A percentile compares a stretch with the other conserved stretches of the same genome.
Conservation (phyloP, 2,797 vertebrate genomes). For the Heteromormyrus szaboi region DNA sequence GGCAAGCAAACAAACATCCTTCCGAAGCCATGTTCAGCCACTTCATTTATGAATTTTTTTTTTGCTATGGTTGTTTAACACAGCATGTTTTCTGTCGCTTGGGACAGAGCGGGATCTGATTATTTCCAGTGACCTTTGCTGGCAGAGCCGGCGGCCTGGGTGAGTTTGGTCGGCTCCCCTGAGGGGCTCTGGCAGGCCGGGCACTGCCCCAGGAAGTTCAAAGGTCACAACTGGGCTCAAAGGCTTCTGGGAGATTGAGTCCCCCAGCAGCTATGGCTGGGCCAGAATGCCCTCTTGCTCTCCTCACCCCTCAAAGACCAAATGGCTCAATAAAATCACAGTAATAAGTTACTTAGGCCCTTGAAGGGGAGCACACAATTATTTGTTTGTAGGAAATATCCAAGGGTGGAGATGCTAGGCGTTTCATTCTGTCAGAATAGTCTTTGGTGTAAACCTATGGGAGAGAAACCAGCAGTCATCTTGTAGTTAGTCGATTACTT, state of each 20-base stretch:
- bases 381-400: neutral
- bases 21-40: neutral
- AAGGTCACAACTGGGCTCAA: neutral
- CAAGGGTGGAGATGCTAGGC: neutral
- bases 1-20: constrained; percentile 14
- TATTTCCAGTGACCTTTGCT: constrained; percentile 46
- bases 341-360: neutral
- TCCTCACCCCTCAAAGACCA: constrained; percentile 27
- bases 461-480: neutral
- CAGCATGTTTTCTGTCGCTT: constrained; percentile 61
- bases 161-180: constrained; percentile 20
- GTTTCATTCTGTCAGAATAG: neutral
- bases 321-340: constrained; percentile 32
- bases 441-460: neutral
- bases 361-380: neutral
- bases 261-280: constrained; percentile 25
- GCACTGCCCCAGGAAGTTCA: neutral
- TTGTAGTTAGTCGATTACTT: neutral
- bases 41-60: constrained; percentile 6
- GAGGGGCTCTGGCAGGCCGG: neutral
- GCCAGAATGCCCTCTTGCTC: neutral
- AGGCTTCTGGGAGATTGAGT: constrained; percentile 4
- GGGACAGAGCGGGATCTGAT: constrained; percentile 51
- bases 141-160: constrained; percentile 29
- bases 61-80: constrained; percentile 43